These are phyloP conservation scores for Catharus bicknelli DNA, from an alignment of 2,113 vertebrate genomes.

Conservation along the genomic window DNA sequence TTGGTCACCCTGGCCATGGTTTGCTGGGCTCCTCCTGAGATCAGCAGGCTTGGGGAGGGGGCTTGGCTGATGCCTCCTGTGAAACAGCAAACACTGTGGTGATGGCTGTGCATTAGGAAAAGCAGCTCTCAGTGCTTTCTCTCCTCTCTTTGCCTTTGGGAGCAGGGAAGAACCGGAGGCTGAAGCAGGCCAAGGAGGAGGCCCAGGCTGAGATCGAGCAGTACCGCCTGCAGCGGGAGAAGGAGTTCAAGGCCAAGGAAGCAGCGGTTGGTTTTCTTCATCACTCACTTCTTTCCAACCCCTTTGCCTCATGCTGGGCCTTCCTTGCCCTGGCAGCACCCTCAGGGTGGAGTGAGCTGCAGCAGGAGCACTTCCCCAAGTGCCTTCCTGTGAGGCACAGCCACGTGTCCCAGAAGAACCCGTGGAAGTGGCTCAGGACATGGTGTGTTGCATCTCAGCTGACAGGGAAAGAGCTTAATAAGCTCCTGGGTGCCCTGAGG, in stretches of 20 bases:
- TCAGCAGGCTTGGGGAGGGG: not conserved
- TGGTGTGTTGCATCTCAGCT: not conserved
- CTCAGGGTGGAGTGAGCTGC: fast-evolving
- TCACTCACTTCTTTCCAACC: not conserved
- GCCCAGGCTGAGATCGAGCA: conserved; percentile 98
- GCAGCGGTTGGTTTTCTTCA: conserved; percentile 80
- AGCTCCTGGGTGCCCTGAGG: not conserved
- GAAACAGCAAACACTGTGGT: not conserved
- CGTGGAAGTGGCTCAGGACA: not conserved
- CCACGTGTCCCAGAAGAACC: not conserved
- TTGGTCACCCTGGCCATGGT: fast-evolving
- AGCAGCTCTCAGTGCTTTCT: fast-evolving
- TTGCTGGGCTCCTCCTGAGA: not conserved
- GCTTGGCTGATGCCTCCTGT: not conserved
- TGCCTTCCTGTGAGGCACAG: not conserved
- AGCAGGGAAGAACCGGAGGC: conserved; percentile 91
- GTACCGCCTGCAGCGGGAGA: conserved; percentile 94
- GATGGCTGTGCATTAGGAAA: fast-evolving
- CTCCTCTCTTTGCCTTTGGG: not conserved
- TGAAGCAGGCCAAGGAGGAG: conserved; percentile 98
- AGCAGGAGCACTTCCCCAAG: not conserved
- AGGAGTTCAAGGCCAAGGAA: conserved; percentile 97
- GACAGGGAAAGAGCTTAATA: not conserved
- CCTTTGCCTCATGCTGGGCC: not conserved
- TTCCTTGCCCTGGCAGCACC: not conserved